Conservation (phyloP, 2,113 vertebrate genomes). For the Platichthys flesus region DNA sequence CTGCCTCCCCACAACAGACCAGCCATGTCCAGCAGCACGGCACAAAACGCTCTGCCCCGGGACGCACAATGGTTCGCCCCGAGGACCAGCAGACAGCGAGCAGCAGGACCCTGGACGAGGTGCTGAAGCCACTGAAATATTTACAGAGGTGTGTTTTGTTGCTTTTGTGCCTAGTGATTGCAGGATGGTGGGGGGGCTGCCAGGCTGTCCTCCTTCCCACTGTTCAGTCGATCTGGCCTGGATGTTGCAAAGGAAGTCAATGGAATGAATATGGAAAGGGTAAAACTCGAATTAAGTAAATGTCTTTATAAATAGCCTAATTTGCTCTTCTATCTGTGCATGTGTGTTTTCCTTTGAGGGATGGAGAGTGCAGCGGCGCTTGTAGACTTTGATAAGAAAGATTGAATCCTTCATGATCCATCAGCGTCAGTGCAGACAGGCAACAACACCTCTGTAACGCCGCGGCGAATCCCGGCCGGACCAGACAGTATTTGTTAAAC, state of each 20-base stretch:
- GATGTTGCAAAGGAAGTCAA: conserved; percentile 33
- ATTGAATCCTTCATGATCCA: conserved; percentile 55
- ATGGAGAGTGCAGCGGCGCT: conserved; percentile 34
- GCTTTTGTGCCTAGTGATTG: conserved; percentile 75
- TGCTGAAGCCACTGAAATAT: conserved; percentile 77
- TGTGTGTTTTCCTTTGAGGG: neutral
- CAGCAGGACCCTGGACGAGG: conserved; percentile 72
- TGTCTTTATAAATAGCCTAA: neutral
- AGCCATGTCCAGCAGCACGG: conserved; percentile 68
- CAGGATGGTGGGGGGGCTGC: conserved; percentile 20
- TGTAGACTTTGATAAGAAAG: conserved; percentile 59
- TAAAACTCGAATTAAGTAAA: neutral
- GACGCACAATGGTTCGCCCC: conserved; percentile 66
- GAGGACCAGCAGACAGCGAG: conserved; percentile 74
- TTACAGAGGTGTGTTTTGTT: conserved; percentile 81
- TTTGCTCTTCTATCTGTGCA: neutral
- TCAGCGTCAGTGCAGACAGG: conserved; percentile 60
- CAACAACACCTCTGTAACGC: conserved; percentile 67
- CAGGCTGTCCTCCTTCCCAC: conserved; percentile 1
- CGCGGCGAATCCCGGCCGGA: conserved; percentile 79
- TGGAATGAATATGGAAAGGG: neutral
- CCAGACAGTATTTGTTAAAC: conserved; percentile 95
- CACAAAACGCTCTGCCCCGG: conserved; percentile 60
- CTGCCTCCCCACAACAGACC: conserved; percentile 68
- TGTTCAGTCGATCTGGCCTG: conserved; percentile 39